Conservation (phyloP, 2,888 invertebrate species). For the Nineta flava region DNA sequence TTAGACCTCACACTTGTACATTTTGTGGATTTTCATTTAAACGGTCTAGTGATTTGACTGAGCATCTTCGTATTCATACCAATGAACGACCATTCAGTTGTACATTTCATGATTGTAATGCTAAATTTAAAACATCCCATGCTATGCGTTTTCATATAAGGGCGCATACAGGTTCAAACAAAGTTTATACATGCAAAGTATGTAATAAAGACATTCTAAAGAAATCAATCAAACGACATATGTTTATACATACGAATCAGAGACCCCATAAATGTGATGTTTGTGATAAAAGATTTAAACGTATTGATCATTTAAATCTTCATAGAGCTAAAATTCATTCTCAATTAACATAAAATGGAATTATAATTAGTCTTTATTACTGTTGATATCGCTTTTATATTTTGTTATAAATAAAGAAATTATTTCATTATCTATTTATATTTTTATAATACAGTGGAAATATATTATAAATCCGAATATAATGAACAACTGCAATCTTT, state of each 20-base stretch:
- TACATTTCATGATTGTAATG: background rate
- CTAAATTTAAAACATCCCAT: background rate
- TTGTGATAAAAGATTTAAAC: background rate
- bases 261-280: background rate
- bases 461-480: too few relatives aligned
- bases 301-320: background rate
- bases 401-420: too few relatives aligned
- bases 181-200: background rate
- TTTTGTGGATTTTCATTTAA: background rate
- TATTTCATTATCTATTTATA: too few relatives aligned
- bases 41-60: background rate
- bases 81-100: background rate
- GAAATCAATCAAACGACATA: background rate
- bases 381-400: background rate
- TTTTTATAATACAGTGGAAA: too few relatives aligned
- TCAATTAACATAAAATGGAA: background rate
- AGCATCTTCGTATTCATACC: background rate
- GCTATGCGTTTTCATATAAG: background rate
- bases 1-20: background rate
- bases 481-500: too few relatives aligned
- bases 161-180: background rate
- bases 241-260: background rate
- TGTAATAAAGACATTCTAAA: background rate
- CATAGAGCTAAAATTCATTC: background rate
- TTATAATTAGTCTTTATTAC: background rate